These are phyloP conservation scores for Tortricodes alternella DNA, from an alignment of 2,888 invertebrate genomes.

Conservation along the genomic window DNA sequence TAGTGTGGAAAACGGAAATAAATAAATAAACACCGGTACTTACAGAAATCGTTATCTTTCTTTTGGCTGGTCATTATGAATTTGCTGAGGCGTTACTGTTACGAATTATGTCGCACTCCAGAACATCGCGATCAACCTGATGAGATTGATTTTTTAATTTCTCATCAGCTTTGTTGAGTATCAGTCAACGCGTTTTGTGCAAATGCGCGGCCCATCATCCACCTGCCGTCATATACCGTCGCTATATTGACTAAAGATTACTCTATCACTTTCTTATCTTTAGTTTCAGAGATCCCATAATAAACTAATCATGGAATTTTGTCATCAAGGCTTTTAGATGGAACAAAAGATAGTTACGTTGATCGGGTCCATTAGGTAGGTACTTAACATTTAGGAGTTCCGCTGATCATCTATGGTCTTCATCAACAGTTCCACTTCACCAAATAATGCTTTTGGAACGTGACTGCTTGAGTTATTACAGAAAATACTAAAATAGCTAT, in stretches of 20 bases:
- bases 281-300: slow-evolving; percentile 3
- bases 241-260: slow-evolving; percentile 76
- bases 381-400: too few relatives aligned
- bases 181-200: slow-evolving; percentile 49
- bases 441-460: too few relatives aligned
- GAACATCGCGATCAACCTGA: slow-evolving; percentile 2
- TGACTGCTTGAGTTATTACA: too few relatives aligned
- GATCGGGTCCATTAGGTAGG: too few relatives aligned
- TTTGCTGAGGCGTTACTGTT: not conserved
- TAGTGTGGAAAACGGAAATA: too few relatives aligned
- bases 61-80: slow-evolving; percentile 47
- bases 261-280: slow-evolving; percentile 60
- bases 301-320: slow-evolving; percentile 12
- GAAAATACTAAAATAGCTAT: too few relatives aligned
- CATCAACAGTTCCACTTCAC: too few relatives aligned
- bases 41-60: slow-evolving; percentile 69
- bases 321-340: not conserved
- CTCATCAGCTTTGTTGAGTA: slow-evolving; percentile 35
- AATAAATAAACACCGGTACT: slow-evolving; percentile 44
- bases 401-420: too few relatives aligned
- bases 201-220: slow-evolving; percentile 52
- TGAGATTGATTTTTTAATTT: slow-evolving; percentile 13
- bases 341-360: too few relatives aligned
- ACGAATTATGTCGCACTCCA: not conserved
- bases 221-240: slow-evolving; percentile 51